Percentiles rank a stretch among this genome's conserved stretches.
phyloP scores from a whole-genome alignment of 2,888 invertebrate genomes.

The Drosophila fungiperda region DNA sequence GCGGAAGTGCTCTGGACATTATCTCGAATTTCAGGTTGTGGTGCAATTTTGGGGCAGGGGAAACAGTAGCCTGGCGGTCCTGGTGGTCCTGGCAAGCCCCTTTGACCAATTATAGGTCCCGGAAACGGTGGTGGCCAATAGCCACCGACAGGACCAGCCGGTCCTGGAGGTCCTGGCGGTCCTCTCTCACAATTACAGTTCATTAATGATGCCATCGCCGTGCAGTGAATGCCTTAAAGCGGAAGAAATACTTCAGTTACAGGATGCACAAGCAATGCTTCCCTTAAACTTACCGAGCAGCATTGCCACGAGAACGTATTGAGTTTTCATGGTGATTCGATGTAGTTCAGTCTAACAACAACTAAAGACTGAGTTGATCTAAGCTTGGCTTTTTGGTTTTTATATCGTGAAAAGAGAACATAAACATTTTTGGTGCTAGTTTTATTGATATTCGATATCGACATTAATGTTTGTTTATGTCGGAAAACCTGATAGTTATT shows the following conservation, averaged over 20 bases:
- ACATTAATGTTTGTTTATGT: conserved; percentile 53
- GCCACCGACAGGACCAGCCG: conserved; percentile 43
- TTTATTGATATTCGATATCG: conserved; percentile 32
- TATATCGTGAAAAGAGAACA: conserved; percentile 43
- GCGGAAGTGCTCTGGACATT: conserved; percentile 31
- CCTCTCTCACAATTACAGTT: conserved; percentile 72
- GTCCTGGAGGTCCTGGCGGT: conserved; percentile 57
- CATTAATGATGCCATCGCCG: conserved; percentile 51
- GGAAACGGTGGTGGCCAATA: conserved; percentile 60
- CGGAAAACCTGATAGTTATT: conserved; percentile 10
- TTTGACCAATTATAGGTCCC: conserved; percentile 52
- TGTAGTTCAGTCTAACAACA: conserved; percentile 65
- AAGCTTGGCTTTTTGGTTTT: conserved; percentile 22
- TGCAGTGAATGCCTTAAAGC: conserved; percentile 41
- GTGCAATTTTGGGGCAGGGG: conserved; percentile 53
- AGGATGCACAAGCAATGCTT: background rate
- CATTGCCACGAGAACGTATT: conserved; percentile 32
- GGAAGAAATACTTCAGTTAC: background rate
- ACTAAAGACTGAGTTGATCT: conserved; percentile 45
- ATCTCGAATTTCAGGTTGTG: conserved; percentile 10
- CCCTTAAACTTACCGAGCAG: conserved; percentile 54
- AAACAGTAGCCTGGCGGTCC: conserved; percentile 73
- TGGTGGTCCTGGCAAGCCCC: conserved; percentile 68
- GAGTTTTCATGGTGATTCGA: conserved; percentile 48
- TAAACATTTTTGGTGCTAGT: background rate